Evolutionary conservation across 2,113 vertebrate genomes (phyloP).

Genomic region (Centropristis striata): DNA sequence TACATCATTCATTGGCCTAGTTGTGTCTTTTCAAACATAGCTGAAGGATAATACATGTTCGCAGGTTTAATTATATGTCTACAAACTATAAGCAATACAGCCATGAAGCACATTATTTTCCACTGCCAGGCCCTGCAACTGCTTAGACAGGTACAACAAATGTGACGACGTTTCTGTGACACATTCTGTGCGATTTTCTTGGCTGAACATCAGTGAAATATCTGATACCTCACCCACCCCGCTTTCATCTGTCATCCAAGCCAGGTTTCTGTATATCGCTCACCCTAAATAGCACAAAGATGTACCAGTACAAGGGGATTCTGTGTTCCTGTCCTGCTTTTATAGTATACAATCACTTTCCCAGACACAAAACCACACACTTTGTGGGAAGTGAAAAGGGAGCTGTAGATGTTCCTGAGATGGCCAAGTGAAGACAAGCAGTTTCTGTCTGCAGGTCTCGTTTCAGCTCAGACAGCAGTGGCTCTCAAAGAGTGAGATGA

Average conservation of each 20-base stretch:
- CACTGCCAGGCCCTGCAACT: constrained; percentile 6
- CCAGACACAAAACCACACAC: constrained; percentile 29
- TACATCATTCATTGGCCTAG: constrained; percentile 8
- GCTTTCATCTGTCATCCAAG: constrained; percentile 61
- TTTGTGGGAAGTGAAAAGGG: neutral
- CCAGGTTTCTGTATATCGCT: constrained; percentile 41
- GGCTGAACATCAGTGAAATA: constrained; percentile 54
- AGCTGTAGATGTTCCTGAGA: constrained; percentile 14
- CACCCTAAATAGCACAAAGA: constrained; percentile 51
- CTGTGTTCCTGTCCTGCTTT: constrained; percentile 37
- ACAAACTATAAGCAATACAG: constrained; percentile 14
- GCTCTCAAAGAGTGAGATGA: constrained; percentile 35
- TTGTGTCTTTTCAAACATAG: constrained; percentile 35
- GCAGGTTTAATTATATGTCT: constrained; percentile 26
- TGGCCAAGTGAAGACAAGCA: constrained; percentile 27
- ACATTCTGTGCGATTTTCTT: constrained; percentile 35
- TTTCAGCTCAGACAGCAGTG: constrained; percentile 29
- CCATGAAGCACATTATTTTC: neutral
- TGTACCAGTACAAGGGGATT: constrained; percentile 7
- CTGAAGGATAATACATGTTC: constrained; percentile 5
- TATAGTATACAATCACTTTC: constrained; percentile 38
- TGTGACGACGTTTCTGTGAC: constrained; percentile 46
- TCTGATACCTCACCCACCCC: constrained; percentile 34
- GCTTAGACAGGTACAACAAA: constrained; percentile 16
- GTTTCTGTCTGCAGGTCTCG: constrained; percentile 25